Conservation (phyloP, 2,888 invertebrate genomes). For the Oxystoma pomonae region DNA sequence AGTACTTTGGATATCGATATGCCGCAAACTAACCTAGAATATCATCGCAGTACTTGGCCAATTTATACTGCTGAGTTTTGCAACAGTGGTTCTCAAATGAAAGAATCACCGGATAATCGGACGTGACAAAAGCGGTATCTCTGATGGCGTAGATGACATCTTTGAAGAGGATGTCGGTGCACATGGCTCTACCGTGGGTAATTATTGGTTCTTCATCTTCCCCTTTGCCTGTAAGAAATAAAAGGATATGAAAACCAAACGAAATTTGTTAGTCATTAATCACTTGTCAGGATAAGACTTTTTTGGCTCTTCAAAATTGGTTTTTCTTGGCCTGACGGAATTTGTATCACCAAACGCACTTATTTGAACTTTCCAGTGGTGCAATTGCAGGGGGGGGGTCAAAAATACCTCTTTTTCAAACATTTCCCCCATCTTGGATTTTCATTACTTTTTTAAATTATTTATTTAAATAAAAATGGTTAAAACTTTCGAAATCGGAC, state of each 20-base stretch:
- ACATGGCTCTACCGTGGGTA: slow-evolving; percentile 99
- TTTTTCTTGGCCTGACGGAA: too few species aligned
- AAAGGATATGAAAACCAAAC: background rate
- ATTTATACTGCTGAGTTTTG: slow-evolving; percentile 93
- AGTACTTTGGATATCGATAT: too few species aligned
- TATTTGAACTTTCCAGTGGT: too few species aligned
- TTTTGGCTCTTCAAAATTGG: too few species aligned
- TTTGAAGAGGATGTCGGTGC: slow-evolving; percentile 97
- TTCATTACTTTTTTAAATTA: background rate
- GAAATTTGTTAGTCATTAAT: background rate
- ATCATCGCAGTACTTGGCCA: slow-evolving; percentile 99
- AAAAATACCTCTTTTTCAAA: too few species aligned
- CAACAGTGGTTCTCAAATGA: slow-evolving; percentile 99
- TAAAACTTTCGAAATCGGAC: background rate
- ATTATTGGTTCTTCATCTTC: slow-evolving; percentile 99
- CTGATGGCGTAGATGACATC: slow-evolving; percentile 96
- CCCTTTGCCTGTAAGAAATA: slow-evolving; percentile 63
- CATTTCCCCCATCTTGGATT: too few species aligned
- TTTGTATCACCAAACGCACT: too few species aligned
- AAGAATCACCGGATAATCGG: slow-evolving; percentile 94
- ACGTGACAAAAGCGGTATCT: slow-evolving; percentile 98
- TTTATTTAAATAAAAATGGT: background rate
- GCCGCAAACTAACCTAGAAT: slow-evolving; percentile 57
- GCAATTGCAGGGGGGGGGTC: too few species aligned
- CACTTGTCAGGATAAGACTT: too few species aligned